phyloP scores from a whole-genome alignment of 2,888 invertebrate species.

The Rhagonycha fulva region DNA sequence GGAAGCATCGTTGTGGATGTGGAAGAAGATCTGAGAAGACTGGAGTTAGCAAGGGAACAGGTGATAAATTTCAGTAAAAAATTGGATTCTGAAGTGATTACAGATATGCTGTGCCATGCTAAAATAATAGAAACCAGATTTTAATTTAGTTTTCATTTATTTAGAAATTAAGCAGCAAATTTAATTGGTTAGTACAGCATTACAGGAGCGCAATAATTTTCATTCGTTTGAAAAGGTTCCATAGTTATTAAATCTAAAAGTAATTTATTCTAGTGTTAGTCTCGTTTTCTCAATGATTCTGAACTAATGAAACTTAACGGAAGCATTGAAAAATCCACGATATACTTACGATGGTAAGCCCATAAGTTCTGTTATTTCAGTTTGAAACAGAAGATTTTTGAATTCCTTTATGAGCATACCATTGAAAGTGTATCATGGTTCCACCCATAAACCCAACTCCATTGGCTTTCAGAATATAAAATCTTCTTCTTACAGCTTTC shows the following conservation, averaged over 20 bases:
- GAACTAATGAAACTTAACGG: too few species aligned
- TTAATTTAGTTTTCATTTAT: neutral
- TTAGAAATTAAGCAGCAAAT: neutral
- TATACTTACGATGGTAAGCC: too few species aligned
- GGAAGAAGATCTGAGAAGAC: constrained; percentile 74
- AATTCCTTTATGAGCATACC: too few species aligned
- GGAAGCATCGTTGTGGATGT: constrained; percentile 78
- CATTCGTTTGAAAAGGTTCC: neutral
- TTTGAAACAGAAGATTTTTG: too few species aligned
- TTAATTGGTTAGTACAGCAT: neutral
- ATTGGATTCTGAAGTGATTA: constrained; percentile 55
- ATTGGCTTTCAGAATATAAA: neutral
- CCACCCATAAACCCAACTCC: too few species aligned
- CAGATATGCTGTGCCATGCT: too few species aligned
- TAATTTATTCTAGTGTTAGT: neutral
- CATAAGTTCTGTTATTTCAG: too few species aligned
- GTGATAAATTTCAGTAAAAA: constrained; percentile 64
- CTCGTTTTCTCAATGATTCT: too few species aligned
- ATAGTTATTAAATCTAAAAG: neutral
- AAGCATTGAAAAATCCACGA: neutral
- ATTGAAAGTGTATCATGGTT: too few species aligned
- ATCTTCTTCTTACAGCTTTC: neutral
- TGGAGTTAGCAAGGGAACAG: constrained; percentile 73
- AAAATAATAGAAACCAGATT: too few species aligned
- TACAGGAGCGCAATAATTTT: neutral